Conservation (phyloP, 2,113 vertebrate genomes). For the Nestor notabilis region DNA sequence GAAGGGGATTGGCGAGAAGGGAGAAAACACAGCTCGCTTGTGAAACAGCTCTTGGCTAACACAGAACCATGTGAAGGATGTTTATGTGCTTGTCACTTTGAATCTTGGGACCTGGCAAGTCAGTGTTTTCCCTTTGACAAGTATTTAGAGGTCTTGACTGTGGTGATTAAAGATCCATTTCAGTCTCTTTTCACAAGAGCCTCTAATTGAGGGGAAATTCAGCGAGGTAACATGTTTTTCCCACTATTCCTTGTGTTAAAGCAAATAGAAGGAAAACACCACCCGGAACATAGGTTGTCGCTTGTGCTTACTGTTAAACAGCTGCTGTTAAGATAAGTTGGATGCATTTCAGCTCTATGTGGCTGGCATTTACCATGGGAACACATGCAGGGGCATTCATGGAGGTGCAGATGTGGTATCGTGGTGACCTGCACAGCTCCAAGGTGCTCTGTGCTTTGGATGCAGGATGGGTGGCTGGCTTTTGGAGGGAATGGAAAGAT, state of each 20-base stretch:
- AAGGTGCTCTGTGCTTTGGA: neutral
- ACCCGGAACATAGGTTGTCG: neutral
- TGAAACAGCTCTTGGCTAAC: conserved; percentile 38
- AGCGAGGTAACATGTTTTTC: accelerated
- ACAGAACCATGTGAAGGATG: neutral
- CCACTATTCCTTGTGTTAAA: neutral
- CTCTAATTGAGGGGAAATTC: neutral
- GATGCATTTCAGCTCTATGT: neutral
- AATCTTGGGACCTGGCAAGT: conserved; percentile 8
- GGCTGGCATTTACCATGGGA: neutral
- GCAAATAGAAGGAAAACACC: neutral
- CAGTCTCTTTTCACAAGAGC: neutral
- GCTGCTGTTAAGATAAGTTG: neutral
- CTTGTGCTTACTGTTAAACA: accelerated
- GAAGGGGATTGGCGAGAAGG: neutral
- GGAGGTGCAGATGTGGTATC: neutral
- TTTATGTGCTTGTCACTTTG: conserved; percentile 48
- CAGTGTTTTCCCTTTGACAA: conserved; percentile 38
- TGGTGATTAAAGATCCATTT: neutral
- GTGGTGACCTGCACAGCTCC: neutral
- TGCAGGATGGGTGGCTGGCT: neutral
- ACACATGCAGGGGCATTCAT: too few relatives aligned
- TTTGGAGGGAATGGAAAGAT: neutral
- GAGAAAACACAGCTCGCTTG: neutral
- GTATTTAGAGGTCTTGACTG: neutral